phyloP scores from a whole-genome alignment of 1,140 invertebrate genomes.

The Drosophila arizonae region DNA sequence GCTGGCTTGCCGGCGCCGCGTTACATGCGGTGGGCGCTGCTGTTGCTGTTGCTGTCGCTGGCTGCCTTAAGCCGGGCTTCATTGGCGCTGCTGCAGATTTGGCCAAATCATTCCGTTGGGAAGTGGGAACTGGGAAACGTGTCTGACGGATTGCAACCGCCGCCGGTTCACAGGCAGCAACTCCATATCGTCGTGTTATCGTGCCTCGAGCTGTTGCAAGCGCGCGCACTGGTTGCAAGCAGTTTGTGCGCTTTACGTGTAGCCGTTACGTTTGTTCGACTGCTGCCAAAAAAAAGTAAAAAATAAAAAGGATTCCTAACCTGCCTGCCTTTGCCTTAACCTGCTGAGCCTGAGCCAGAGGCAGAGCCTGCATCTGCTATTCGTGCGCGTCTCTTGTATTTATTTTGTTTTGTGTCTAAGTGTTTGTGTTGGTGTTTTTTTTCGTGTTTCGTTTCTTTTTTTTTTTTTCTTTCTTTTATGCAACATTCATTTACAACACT shows the following conservation, averaged over 20 bases:
- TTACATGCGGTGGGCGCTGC: slow-evolving; percentile 2
- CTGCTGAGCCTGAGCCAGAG: neutral
- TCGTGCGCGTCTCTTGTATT: slow-evolving; percentile 9
- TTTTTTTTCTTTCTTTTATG: slow-evolving; percentile 2
- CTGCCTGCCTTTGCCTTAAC: neutral
- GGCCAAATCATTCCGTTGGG: slow-evolving; percentile 73
- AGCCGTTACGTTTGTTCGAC: slow-evolving; percentile 3
- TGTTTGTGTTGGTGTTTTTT: slow-evolving; percentile 12
- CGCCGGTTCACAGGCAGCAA: slow-evolving; percentile 19
- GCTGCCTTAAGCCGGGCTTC: slow-evolving; percentile 41
- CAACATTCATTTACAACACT: slow-evolving; percentile 12
- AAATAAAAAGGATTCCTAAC: slow-evolving; percentile 5
- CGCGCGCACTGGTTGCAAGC: slow-evolving; percentile 24
- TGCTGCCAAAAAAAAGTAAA: no score
- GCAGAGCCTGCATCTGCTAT: neutral
- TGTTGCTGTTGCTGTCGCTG: neutral
- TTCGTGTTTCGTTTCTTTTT: slow-evolving; percentile 9
- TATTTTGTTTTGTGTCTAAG: neutral
- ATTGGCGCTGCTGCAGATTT: slow-evolving; percentile 54
- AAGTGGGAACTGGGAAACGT: slow-evolving; percentile 71
- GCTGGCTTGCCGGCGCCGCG: neutral
- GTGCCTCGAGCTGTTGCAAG: slow-evolving; percentile 20
- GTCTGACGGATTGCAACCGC: slow-evolving; percentile 50
- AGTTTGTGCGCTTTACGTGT: slow-evolving; percentile 10
- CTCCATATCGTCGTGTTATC: slow-evolving; percentile 2